Conservation (phyloP, 2,888 invertebrate species). For the Smittia aterrima region DNA sequence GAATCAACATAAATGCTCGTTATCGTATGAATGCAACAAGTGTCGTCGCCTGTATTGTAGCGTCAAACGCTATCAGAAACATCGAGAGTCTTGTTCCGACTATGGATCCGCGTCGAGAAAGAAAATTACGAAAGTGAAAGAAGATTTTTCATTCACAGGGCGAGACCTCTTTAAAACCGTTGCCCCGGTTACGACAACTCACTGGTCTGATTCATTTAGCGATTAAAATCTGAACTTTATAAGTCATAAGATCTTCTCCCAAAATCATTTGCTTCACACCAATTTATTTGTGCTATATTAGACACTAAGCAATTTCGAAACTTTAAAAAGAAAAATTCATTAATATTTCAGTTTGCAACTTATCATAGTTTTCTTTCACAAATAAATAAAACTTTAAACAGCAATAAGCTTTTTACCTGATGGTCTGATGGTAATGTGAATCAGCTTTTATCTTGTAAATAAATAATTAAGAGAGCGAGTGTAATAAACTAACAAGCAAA, state of each 20-base stretch:
- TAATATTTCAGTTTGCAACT: not conserved
- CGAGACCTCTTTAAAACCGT: constrained; percentile 55
- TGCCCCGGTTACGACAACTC: constrained; percentile 54
- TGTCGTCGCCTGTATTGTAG: constrained; percentile 51
- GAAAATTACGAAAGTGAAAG: constrained; percentile 44
- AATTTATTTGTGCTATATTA: constrained; percentile 16
- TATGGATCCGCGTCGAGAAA: constrained; percentile 42
- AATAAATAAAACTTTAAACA: no score
- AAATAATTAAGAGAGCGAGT: no score
- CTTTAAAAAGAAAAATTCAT: not conserved
- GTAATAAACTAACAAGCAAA: no score
- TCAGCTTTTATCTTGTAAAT: no score
- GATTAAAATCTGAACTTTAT: constrained; percentile 47
- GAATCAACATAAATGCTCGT: constrained; percentile 47
- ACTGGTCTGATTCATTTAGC: constrained; percentile 56
- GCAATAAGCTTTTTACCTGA: no score
- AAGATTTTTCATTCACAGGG: constrained; percentile 46
- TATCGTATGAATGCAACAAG: constrained; percentile 49
- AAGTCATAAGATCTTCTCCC: not conserved
- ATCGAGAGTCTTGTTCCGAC: constrained; percentile 43
- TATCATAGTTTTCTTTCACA: no score
- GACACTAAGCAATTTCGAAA: not conserved
- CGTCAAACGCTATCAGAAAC: constrained; percentile 49
- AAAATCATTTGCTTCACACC: not conserved
- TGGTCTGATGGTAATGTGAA: no score